phyloP scores from a whole-genome alignment of 2,797 vertebrate genomes.

The Xenopus petersii region DNA sequence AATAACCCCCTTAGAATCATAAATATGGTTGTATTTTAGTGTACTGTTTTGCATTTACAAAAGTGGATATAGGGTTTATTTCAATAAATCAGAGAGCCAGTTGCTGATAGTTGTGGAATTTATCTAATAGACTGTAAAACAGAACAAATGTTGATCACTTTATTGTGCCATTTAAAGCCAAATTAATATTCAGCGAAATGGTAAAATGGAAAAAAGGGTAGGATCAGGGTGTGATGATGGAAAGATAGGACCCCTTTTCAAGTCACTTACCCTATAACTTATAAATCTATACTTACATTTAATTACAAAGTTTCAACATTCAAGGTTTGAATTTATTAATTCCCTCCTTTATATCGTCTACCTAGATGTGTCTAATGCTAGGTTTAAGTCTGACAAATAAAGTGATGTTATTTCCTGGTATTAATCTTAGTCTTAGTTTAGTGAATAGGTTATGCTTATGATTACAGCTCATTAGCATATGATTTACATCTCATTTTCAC shows the following conservation, averaged over 20 bases:
- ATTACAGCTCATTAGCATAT: conserved; percentile 15
- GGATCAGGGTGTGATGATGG: neutral
- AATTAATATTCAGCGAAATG: neutral
- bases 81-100: too few relatives aligned
- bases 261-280: neutral
- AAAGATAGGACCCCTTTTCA: neutral
- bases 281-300: conserved; percentile 1
- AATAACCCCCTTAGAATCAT: too few relatives aligned
- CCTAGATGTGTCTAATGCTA: neutral
- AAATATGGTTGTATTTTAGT: too few relatives aligned
- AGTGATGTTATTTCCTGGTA: neutral
- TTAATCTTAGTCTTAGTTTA: neutral
- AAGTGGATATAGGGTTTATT: too few relatives aligned
- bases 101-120: too few relatives aligned
- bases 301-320: conserved; percentile 1
- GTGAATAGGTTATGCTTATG: conserved; percentile 14
- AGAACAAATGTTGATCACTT: too few relatives aligned
- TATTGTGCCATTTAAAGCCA: neutral
- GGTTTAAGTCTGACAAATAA: conserved; percentile 7
- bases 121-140: too few relatives aligned
- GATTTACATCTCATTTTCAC: conserved; percentile 14
- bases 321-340: neutral
- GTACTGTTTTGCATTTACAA: too few relatives aligned
- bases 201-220: neutral
- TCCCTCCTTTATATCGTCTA: neutral